phyloP scores from a whole-genome alignment of 2,797 vertebrate genomes.

The Nothura maculosa region DNA sequence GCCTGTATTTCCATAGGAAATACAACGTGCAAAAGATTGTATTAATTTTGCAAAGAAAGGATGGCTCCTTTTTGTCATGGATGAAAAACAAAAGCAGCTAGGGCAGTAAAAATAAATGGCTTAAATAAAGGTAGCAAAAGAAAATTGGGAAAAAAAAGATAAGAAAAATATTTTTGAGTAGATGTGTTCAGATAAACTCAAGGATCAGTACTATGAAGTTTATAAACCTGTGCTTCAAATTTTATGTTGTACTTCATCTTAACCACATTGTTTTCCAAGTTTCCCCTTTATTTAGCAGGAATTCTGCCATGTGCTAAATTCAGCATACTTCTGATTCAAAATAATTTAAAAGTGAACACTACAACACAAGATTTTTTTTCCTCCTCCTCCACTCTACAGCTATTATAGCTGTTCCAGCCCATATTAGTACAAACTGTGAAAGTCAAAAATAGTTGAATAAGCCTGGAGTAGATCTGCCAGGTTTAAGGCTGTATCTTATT shows the following conservation, averaged over 20 bases:
- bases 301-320: not conserved
- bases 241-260: not conserved
- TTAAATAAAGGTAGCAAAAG: not conserved
- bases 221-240: not conserved
- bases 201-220: not conserved
- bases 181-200: not conserved
- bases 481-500: fast-evolving
- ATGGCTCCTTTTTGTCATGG: not conserved
- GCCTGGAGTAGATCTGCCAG: not conserved
- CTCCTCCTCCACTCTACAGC: not conserved
- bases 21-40: fast-evolving
- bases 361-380: not conserved
- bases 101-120: not conserved
- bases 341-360: not conserved
- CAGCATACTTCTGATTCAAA: not conserved
- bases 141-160: not conserved
- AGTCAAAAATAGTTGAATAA: not conserved
- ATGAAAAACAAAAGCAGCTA: not conserved
- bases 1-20: not conserved
- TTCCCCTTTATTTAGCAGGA: not conserved
- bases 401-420: not conserved
- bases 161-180: not conserved
- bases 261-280: not conserved
- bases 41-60: not conserved
- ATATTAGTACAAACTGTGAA: not conserved